phyloP scores from a whole-genome alignment of 2,888 invertebrate species.

The Acanthosoma haemorrhoidale region DNA sequence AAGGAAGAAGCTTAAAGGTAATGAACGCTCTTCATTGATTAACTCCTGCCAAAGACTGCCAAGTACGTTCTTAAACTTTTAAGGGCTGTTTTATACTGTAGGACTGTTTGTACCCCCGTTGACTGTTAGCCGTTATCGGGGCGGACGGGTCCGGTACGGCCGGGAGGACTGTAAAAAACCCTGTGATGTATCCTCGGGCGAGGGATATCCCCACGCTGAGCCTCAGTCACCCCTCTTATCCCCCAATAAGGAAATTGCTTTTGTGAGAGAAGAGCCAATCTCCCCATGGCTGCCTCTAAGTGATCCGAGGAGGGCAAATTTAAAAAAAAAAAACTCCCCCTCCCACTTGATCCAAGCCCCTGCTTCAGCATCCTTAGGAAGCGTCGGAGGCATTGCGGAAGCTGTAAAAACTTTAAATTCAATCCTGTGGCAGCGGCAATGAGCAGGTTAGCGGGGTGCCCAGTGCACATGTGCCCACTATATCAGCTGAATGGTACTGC shows the following conservation, averaged over 20 bases:
- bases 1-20: too few relatives aligned
- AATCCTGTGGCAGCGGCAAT: background rate
- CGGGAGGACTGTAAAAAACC: background rate
- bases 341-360: too few relatives aligned
- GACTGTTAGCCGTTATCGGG: background rate
- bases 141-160: background rate
- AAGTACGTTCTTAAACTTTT: too few relatives aligned
- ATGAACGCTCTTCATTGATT: too few relatives aligned
- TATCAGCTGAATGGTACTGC: background rate
- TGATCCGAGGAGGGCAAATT: background rate
- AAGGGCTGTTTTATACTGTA: too few relatives aligned
- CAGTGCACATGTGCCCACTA: background rate
- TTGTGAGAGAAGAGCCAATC: background rate
- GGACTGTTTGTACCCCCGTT: too few relatives aligned
- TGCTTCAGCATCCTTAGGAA: background rate
- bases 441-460: background rate
- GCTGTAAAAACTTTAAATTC: background rate
- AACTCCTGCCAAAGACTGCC: too few relatives aligned
- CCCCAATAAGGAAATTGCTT: conserved; percentile 5
- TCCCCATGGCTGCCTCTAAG: background rate
- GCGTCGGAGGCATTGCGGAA: background rate
- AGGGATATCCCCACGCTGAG: background rate
- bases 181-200: background rate
- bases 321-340: background rate
- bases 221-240: background rate